Evolutionary conservation across 2,113 vertebrate genomes (phyloP).

Genomic region (Pavo muticus): DNA sequence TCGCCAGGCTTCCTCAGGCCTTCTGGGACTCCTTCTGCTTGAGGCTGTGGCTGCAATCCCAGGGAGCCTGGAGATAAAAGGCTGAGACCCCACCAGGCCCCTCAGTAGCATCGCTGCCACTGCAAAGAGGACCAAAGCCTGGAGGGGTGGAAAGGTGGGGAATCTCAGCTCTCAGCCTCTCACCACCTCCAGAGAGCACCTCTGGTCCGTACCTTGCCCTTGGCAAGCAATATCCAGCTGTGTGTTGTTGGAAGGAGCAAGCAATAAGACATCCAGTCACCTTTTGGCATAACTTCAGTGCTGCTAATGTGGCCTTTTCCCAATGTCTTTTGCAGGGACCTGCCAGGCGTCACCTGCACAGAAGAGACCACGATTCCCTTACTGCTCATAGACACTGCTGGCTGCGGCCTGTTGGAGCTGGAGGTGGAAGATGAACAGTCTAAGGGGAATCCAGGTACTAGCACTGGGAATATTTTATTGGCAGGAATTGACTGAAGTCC

Average conservation of each 20-base stretch:
- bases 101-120: neutral
- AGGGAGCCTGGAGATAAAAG: too few relatives aligned
- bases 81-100: fast-evolving
- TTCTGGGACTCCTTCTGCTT: neutral
- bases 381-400: slow-evolving; percentile 92
- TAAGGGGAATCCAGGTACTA: slow-evolving; percentile 89
- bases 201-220: neutral
- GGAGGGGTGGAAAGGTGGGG: neutral
- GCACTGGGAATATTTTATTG: fast-evolving
- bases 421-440: slow-evolving; percentile 90
- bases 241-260: neutral
- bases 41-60: neutral
- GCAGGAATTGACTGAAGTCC: neutral
- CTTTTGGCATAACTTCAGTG: fast-evolving
- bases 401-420: slow-evolving; percentile 91
- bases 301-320: neutral
- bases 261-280: neutral
- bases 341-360: slow-evolving; percentile 80
- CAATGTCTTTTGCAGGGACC: slow-evolving; percentile 80
- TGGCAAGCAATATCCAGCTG: fast-evolving
- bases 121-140: neutral
- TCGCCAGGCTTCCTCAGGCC: neutral
- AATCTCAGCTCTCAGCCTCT: neutral
- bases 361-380: slow-evolving; percentile 88
- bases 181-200: neutral